Base-by-base conservation (phyloP, 2,113 vertebrate species). In the Lophotis ruficrista region DNA sequence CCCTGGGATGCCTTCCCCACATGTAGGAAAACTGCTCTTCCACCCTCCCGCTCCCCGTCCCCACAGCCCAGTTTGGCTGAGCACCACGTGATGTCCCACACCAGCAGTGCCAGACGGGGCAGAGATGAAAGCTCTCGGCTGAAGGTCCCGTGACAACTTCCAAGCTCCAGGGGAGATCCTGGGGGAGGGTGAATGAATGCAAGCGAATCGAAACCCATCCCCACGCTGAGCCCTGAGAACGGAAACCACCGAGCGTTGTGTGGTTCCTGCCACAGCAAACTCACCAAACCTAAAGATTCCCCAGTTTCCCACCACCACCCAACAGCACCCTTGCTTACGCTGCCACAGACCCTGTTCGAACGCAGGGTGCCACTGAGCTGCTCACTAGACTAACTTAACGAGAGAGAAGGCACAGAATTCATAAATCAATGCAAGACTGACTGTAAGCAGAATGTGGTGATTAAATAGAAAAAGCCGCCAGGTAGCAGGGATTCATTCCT, bases 321-420 rank as follows among this genome's bases (percentile, higher is more conserved):
- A 43, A 22, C n/a, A 57, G 68, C 53, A 30, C 30, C 8, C 0
- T 5, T 0, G 53, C 43, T 60, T 7, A 3, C 5, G 0, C 9
- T 3, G 14, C 31, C 17, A 65, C 45, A 69, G 71, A 43, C 37
- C 58, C 84, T 37, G 6, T 4, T 37, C 1, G 2, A 54, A 83
- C 30, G 27, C 81, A 37, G 53, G 70, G 17, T 47, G 19, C 12
- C 76, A 51, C 50, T 2, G 31, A 84, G 85, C 76, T 28, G 20
- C 60, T 82, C 69, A 2, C 7, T 14, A 21, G 35, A 8, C 13
- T 84, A 56, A 48, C 6, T 15, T 3, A 9, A 35, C 0, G 1
- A 58, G 53, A 66, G 24, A 53, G 8, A 27, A 73, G 17, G 66
- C 60, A 70, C 35, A 58, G 62, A 64, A 60, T 7, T 21, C 45